Evolutionary conservation across 2,113 vertebrate species (phyloP).

Genomic region (Taxidea taxus): DNA sequence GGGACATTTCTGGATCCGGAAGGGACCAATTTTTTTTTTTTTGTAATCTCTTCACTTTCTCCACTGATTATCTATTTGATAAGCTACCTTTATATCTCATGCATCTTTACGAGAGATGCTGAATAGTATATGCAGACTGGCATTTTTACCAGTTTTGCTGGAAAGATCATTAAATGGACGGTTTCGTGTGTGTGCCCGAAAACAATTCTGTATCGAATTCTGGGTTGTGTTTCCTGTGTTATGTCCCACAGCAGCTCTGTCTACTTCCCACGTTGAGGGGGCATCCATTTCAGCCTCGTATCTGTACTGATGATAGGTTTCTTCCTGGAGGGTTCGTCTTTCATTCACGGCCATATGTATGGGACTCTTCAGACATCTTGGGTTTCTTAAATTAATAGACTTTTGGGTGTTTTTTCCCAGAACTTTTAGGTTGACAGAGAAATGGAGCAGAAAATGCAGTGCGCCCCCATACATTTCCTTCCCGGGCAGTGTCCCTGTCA

Average conservation of each 20-base stretch:
- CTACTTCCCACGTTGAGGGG: neutral
- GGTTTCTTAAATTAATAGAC: neutral
- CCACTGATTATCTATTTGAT: neutral
- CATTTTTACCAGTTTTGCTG: neutral
- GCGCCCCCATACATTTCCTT: neutral
- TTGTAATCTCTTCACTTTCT: neutral
- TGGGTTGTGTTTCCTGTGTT: neutral
- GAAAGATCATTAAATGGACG: neutral
- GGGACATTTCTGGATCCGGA: neutral
- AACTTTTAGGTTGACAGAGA: neutral
- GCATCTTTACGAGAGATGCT: neutral
- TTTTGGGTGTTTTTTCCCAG: no score
- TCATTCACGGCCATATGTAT: no score
- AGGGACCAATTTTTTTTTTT: neutral
- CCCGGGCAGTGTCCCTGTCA: neutral
- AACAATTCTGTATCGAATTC: neutral
- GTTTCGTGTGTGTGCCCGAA: neutral
- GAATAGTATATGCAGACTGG: accelerated
- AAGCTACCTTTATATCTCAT: neutral
- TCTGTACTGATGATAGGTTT: neutral
- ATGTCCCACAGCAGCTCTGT: no score
- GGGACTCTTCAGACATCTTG: neutral
- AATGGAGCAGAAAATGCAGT: neutral
- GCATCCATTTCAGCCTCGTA: neutral
- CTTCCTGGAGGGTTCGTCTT: neutral